Evolutionary conservation across 2,797 vertebrate genomes (phyloP).

Genomic region (Rhadinocentrus ornatus): DNA sequence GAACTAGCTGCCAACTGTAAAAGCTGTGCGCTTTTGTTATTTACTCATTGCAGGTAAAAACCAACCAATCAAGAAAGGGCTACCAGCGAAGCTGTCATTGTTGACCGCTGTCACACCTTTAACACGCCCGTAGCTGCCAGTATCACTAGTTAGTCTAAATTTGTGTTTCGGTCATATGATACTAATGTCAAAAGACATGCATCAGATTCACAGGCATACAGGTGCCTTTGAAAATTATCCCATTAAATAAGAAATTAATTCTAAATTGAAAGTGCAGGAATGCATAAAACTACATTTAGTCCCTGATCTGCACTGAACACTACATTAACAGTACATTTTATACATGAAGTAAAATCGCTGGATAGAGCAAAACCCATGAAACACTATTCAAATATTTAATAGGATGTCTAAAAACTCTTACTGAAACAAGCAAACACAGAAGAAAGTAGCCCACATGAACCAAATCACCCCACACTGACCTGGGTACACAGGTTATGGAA

Average conservation of each 20-base stretch:
- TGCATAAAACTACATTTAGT: background rate
- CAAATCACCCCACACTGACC: constrained; percentile 27
- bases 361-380: background rate
- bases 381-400: background rate
- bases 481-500: constrained; percentile 11
- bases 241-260: background rate
- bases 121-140: background rate
- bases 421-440: constrained; percentile 2
- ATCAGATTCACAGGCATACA: background rate
- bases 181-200: background rate
- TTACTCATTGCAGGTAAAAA: background rate
- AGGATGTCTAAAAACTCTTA: background rate
- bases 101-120: background rate
- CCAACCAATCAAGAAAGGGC: background rate
- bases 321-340: constrained; percentile 4
- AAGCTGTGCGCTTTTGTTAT: too few relatives aligned
- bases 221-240: background rate
- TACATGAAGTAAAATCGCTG: background rate
- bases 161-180: background rate
- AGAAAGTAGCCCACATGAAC: constrained; percentile 19
- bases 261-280: background rate
- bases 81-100: background rate
- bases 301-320: background rate
- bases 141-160: background rate
- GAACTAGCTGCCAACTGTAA: too few relatives aligned